Evolutionary conservation across 2,888 invertebrate genomes (phyloP).

Genomic region (Caenorhabditis zanzibari): DNA sequence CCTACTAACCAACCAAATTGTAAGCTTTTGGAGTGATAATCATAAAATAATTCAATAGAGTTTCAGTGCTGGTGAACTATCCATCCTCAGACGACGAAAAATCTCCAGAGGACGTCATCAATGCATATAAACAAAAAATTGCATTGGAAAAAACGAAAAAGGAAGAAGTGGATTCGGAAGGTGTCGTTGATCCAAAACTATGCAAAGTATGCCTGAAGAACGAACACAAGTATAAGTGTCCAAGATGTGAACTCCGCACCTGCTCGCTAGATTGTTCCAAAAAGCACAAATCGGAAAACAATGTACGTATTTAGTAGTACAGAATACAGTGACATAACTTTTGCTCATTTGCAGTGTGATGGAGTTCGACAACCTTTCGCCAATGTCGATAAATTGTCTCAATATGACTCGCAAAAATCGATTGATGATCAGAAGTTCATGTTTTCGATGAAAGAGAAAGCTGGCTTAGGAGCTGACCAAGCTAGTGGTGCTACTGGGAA

Average conservation of each 20-base stretch:
- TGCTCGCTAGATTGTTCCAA: constrained; percentile 79
- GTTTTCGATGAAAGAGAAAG: constrained; percentile 56
- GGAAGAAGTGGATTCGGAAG: constrained; percentile 5
- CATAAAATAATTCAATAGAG: neutral
- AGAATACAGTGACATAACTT: neutral
- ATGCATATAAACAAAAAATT: constrained; percentile 53
- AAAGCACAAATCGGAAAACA: constrained; percentile 74
- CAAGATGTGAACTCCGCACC: constrained; percentile 76
- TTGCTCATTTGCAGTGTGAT: constrained; percentile 72
- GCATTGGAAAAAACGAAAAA: constrained; percentile 21
- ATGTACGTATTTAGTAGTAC: constrained; percentile 57
- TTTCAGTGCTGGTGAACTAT: constrained; percentile 28
- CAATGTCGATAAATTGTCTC: constrained; percentile 67
- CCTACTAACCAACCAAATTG: constrained; percentile 34
- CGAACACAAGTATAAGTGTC: constrained; percentile 77
- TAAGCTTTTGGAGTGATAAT: neutral
- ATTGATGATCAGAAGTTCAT: constrained; percentile 76
- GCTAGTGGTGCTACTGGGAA: neutral
- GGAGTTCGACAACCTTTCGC: constrained; percentile 74
- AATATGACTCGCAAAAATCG: constrained; percentile 69
- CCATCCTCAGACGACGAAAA: constrained; percentile 63
- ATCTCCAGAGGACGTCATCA: constrained; percentile 67
- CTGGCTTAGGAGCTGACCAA: constrained; percentile 55
- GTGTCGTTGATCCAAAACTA: constrained; percentile 57
- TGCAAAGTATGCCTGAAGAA: constrained; percentile 70